Base-by-base conservation (phyloP, 1,140 invertebrate species). In the Drosophila repletoides region DNA sequence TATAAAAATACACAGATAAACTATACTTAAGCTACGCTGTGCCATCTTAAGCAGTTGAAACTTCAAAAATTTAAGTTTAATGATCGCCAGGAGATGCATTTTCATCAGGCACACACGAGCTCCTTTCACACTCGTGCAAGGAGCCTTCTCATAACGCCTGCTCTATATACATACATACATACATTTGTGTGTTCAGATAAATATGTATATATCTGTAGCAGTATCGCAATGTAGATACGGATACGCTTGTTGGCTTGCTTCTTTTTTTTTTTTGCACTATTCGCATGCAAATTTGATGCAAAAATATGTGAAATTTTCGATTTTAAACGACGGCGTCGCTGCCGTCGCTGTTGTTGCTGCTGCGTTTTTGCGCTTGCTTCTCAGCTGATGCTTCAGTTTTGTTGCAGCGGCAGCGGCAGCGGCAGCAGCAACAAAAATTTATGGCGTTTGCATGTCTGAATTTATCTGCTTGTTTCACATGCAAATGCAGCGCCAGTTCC, bases 381-480 rank as follows among this genome's bases (percentile, higher is more conserved):
- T 59, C 49, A 45, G 56, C 49, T 71, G 59, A 52, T 66, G 46
- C 55, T 36, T 46, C 21, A 10, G 24, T 28, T 31, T 4, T 24
- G 26, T 49, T 43, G 41, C 53, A 49, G 17, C 10, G 9, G 46
- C 46, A 26, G 29, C 64, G 58, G 51, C n/a, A n/a, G n/a, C 72
- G 45, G 24, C 41, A 33, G 41, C 12, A 43, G 28, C 49, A 17
- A n/a, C 55, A 69, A 52, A 79, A 86, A 84, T 84, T 84, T 84
- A 84, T 84, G 80, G 80, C 80, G 72, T 76, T 84, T 72, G 80
- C 71, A 84, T 84, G 80, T 86, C 80, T 80, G 75, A 84, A 84
- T 84, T 84, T 84, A 84, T 84, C 80, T 84, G 80, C 80, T 84
- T 86, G 80, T 84, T 84, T 84, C 80, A 84, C 80, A 84, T 84